phyloP scores from a whole-genome alignment of 2,888 invertebrate genomes.

The Podabrus alpinus region DNA sequence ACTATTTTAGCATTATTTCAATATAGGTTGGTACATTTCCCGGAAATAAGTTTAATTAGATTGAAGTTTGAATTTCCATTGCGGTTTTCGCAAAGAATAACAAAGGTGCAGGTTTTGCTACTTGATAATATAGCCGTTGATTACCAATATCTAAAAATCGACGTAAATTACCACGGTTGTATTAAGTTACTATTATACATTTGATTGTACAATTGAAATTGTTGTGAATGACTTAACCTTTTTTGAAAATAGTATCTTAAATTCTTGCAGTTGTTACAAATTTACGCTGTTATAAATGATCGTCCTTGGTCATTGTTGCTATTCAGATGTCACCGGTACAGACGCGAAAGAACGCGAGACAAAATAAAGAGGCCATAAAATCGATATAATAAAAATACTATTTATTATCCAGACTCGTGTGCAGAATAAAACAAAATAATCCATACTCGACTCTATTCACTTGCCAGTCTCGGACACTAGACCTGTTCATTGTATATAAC shows the following conservation, averaged over 20 bases:
- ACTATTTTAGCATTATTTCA: no score
- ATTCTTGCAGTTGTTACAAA: constrained; percentile 19
- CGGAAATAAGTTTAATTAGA: no score
- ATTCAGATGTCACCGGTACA: constrained; percentile 49
- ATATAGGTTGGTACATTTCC: no score
- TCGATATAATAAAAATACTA: constrained; percentile 51
- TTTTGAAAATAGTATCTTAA: constrained; percentile 23
- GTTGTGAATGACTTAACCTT: constrained; percentile 19
- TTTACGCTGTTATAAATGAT: constrained; percentile 39
- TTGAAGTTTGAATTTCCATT: no score
- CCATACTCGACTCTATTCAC: constrained; percentile 20
- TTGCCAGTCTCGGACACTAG: constrained; percentile 20
- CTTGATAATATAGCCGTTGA: no score
- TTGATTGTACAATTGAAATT: not conserved
- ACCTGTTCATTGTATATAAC: constrained; percentile 20
- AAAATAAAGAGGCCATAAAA: constrained; percentile 51
- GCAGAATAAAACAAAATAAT: constrained; percentile 44
- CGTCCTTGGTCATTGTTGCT: constrained; percentile 51
- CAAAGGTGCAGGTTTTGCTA: no score
- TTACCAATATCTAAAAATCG: not conserved
- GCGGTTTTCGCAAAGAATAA: no score
- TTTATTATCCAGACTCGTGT: constrained; percentile 47
- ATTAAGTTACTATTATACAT: not conserved
- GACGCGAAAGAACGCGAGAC: constrained; percentile 42
- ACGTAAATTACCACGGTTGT: not conserved